Conservation (phyloP, 2,888 invertebrate species). For the Chesias legatella region DNA sequence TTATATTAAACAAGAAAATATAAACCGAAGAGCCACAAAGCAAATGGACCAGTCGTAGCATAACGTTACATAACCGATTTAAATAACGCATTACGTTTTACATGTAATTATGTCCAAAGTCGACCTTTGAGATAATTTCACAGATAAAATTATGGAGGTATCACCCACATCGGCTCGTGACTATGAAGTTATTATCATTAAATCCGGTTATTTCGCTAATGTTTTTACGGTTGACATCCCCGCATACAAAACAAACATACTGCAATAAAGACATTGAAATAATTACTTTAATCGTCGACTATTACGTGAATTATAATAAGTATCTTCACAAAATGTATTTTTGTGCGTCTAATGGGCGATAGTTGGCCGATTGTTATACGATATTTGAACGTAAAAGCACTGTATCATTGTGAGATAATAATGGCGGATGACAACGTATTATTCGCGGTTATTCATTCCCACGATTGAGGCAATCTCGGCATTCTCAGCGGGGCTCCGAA, state of each 20-base stretch:
- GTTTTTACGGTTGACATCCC: slow-evolving; percentile 54
- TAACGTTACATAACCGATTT: too few species aligned
- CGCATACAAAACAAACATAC: slow-evolving; percentile 38
- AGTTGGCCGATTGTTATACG: slow-evolving; percentile 63
- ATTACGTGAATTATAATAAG: slow-evolving; percentile 52
- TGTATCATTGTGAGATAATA: slow-evolving; percentile 79
- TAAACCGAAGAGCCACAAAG: too few species aligned
- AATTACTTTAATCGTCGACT: slow-evolving; percentile 63
- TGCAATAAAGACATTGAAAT: slow-evolving; percentile 66
- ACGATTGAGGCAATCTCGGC: slow-evolving; percentile 73
- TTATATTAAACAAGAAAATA: too few species aligned
- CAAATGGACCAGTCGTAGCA: too few species aligned
- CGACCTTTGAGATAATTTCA: slow-evolving; percentile 8
- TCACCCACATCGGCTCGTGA: slow-evolving; percentile 17
- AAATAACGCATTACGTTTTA: too few species aligned
- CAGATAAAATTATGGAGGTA: slow-evolving; percentile 18
- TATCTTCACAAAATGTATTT: slow-evolving; percentile 55
- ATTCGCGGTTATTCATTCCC: slow-evolving; percentile 75
- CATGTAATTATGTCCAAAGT: background rate
- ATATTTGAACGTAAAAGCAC: slow-evolving; percentile 76
- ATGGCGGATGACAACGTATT: slow-evolving; percentile 78
- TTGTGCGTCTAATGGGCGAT: slow-evolving; percentile 48
- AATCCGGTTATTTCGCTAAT: slow-evolving; percentile 54
- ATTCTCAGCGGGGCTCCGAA: slow-evolving; percentile 74
- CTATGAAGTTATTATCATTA: slow-evolving; percentile 53